Percentiles rank a stretch among this genome's conserved stretches.
These are phyloP conservation scores for Temnopleurus reevesii DNA, from an alignment of 53 echinoderm and acorn worm genomes.

Conservation along the genomic window DNA sequence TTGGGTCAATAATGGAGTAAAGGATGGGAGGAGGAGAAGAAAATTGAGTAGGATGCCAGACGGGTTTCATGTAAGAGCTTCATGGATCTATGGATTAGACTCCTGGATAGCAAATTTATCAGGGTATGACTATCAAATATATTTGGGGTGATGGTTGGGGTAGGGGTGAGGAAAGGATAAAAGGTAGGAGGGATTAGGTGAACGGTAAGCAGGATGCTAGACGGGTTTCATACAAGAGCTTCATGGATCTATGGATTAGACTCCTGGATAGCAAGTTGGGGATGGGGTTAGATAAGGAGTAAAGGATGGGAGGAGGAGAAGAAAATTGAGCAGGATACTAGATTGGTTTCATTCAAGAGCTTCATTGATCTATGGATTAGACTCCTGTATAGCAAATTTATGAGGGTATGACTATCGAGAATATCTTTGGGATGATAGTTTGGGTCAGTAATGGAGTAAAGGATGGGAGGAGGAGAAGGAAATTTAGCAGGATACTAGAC, in stretches of 20 bases:
- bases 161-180: neutral
- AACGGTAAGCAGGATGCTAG: conserved; percentile 76
- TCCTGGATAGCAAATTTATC: conserved; percentile 86
- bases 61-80: conserved; percentile 81
- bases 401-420: conserved; percentile 89
- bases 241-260: conserved; percentile 82
- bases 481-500: conserved; percentile 66
- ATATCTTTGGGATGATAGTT: no score
- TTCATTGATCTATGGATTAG: conserved; percentile 86
- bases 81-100: conserved; percentile 81
- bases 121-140: conserved; percentile 84
- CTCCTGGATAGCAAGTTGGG: conserved; percentile 89
- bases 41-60: conserved; percentile 74
- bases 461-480: conserved; percentile 66
- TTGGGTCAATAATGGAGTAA: no score
- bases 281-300: no score
- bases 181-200: conserved; percentile 46
- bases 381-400: conserved; percentile 82
- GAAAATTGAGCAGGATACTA: conserved; percentile 73
- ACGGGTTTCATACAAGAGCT: conserved; percentile 80
- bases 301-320: conserved; percentile 64
- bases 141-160: no score
- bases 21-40: conserved; percentile 66
- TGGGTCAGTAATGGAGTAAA: no score
- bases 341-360: conserved; percentile 78